A percentile compares a stretch with the other conserved stretches of the same genome.
phyloP scores from a whole-genome alignment of 2,888 invertebrate genomes.

The Colostygia pectinataria region DNA sequence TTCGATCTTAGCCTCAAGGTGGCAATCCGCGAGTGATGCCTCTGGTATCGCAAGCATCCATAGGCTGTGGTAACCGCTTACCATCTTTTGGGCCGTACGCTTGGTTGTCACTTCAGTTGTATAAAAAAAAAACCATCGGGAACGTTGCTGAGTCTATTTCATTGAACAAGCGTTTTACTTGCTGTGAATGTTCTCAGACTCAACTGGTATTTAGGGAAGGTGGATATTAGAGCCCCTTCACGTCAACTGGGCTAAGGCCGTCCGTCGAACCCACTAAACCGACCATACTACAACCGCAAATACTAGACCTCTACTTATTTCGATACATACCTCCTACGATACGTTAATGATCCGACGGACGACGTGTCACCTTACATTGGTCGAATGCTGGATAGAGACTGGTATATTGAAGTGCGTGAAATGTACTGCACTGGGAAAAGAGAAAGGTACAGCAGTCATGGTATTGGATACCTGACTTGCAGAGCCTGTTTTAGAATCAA shows the following conservation, averaged over 20 bases:
- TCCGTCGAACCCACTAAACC: constrained; percentile 62
- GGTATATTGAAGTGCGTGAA: constrained; percentile 58
- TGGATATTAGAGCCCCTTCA: constrained; percentile 69
- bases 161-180: constrained; percentile 48
- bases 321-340: constrained; percentile 31
- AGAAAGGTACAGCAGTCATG: constrained; percentile 57
- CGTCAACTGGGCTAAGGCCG: constrained; percentile 80
- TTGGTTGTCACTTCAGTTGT: too few species aligned
- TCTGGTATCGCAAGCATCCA: too few species aligned
- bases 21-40: too few species aligned
- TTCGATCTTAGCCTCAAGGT: too few species aligned
- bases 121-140: too few species aligned
- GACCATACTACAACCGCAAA: constrained; percentile 39
- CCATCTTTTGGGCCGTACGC: too few species aligned
- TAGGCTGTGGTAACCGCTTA: too few species aligned
- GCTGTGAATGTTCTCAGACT: constrained; percentile 54
- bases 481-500: constrained; percentile 46
- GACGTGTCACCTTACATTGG: constrained; percentile 45
- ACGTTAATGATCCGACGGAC: constrained; percentile 18
- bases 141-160: constrained; percentile 53
- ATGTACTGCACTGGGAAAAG: constrained; percentile 63
- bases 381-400: constrained; percentile 40
- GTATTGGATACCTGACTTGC: constrained; percentile 37
- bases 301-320: constrained; percentile 45
- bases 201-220: constrained; percentile 51